phyloP scores from a whole-genome alignment of 2,113 vertebrate species.

The Otocyon megalotis region DNA sequence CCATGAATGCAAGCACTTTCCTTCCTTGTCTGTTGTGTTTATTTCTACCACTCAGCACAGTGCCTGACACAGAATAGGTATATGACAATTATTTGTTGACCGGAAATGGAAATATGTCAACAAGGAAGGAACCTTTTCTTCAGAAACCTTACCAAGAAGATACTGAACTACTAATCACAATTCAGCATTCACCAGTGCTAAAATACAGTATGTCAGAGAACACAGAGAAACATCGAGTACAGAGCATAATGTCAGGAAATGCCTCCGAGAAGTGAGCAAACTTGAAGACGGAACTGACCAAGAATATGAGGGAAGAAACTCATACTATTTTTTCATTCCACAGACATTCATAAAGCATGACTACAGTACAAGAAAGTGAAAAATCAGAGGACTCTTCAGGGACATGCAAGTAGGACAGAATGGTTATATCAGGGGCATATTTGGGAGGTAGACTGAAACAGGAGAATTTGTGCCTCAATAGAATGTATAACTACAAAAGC shows the following conservation, averaged over 20 bases:
- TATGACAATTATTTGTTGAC: not conserved
- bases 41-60: not conserved
- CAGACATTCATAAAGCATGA: not conserved
- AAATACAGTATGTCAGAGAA: not conserved
- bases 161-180: not conserved
- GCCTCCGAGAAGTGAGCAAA: not conserved
- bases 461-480: not conserved
- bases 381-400: not conserved
- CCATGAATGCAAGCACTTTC: not conserved
- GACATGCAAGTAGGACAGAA: not conserved
- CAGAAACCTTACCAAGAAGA: not conserved
- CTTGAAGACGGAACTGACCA: not conserved
- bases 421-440: not conserved
- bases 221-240: not conserved
- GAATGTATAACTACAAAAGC: not conserved
- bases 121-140: not conserved
- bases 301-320: not conserved
- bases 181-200: not conserved
- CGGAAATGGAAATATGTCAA: not conserved
- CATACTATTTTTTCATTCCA: not conserved
- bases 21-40: not conserved
- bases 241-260: not conserved
- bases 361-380: not conserved
- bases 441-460: not conserved
- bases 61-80: not conserved